Percentiles rank a stretch among this genome's conserved stretches.
These are phyloP conservation scores for Mnemiopsis leidyi DNA, from an alignment of 37 sponge, comb jelly and placozoan species.

Conservation along the genomic window DNA sequence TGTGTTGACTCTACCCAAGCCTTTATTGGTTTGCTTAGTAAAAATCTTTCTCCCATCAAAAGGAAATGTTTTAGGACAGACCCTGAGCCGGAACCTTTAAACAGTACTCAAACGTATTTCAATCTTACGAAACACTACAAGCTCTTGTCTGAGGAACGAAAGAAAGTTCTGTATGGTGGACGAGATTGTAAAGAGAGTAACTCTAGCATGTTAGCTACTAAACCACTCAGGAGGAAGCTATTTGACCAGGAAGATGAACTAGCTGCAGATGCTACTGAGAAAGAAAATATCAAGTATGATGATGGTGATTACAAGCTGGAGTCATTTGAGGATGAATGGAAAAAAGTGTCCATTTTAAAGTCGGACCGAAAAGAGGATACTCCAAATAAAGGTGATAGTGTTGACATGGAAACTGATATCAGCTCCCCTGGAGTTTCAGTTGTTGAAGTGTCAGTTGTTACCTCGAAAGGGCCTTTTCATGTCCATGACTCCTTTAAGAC, in stretches of 20 bases:
- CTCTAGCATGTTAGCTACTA: neutral
- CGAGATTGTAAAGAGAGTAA: neutral
- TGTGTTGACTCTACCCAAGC: slow-evolving; percentile 11
- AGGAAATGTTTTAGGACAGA: slow-evolving; percentile 14
- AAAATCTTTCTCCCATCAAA: slow-evolving; percentile 23
- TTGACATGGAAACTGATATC: neutral
- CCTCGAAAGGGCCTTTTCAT: neutral
- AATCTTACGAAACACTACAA: neutral
- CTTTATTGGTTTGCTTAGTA: neutral
- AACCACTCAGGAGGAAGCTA: slow-evolving; percentile 37
- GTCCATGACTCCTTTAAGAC: neutral
- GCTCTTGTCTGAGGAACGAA: neutral
- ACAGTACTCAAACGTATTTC: slow-evolving; percentile 5
- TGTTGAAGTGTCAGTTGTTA: too few species aligned
- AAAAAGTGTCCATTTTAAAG: neutral
- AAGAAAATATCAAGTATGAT: too few species aligned
- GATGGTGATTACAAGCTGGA: slow-evolving; percentile 13
- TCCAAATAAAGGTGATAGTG: neutral
- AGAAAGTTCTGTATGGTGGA: slow-evolving; percentile 23
- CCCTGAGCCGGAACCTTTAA: neutral
- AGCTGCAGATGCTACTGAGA: neutral
- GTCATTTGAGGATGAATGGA: slow-evolving; percentile 19
- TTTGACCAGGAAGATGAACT: neutral
- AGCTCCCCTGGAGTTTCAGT: too few species aligned
- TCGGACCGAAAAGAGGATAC: neutral